Percentiles rank a stretch among this genome's conserved stretches.
phyloP scores from a whole-genome alignment of 2,888 invertebrate genomes.

The Drosophila emarginata region DNA sequence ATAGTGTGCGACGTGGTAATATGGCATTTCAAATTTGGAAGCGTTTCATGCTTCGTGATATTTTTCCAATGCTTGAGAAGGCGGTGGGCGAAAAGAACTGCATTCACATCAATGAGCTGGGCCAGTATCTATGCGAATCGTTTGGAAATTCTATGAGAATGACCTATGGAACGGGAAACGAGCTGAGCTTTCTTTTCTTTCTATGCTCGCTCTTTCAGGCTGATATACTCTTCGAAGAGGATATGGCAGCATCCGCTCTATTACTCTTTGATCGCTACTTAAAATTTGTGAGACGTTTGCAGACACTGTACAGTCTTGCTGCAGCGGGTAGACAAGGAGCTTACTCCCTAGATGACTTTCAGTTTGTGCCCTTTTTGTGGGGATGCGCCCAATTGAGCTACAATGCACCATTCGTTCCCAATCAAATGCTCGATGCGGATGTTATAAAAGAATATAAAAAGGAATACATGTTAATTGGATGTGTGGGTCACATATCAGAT shows the following conservation, averaged over 20 bases:
- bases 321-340: slow-evolving; percentile 99
- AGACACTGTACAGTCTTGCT: slow-evolving; percentile 96
- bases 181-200: slow-evolving; percentile 97
- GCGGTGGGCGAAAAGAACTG: slow-evolving; percentile 86
- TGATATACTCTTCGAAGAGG: slow-evolving; percentile 88
- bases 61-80: slow-evolving; percentile 86
- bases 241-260: slow-evolving; percentile 89
- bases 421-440: slow-evolving; percentile 91
- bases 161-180: slow-evolving; percentile 99
- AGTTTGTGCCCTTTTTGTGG: slow-evolving; percentile 99
- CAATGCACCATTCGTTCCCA: slow-evolving; percentile 90
- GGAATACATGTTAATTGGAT: slow-evolving; percentile 95
- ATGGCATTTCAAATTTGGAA: slow-evolving; percentile 93
- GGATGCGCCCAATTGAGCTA: slow-evolving; percentile 97
- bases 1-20: slow-evolving; percentile 84
- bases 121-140: slow-evolving; percentile 92
- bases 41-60: slow-evolving; percentile 86
- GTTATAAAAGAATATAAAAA: slow-evolving; percentile 86
- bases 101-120: slow-evolving; percentile 89
- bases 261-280: slow-evolving; percentile 87
- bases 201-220: slow-evolving; percentile 96
- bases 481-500: slow-evolving; percentile 94
- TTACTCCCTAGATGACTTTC: slow-evolving; percentile 99
- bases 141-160: slow-evolving; percentile 98
- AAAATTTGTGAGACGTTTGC: slow-evolving; percentile 91